Conservation (phyloP, 1,140 invertebrate genomes). For the Drosophila sturtevanti region DNA sequence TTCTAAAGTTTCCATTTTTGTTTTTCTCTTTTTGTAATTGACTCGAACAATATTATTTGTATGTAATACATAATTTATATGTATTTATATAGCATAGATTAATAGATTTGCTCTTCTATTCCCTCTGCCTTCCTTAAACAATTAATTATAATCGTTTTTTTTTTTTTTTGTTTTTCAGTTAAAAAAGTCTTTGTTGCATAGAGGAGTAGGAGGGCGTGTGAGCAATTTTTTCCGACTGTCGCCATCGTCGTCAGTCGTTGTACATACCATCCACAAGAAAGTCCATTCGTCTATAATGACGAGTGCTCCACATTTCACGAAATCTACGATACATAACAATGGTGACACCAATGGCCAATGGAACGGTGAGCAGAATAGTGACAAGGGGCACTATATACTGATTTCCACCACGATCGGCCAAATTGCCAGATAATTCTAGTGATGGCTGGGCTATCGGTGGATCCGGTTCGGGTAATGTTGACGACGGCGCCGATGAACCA, state of each 20-base stretch:
- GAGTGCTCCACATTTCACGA: slow-evolving; percentile 85
- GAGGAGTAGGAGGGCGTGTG: slow-evolving; percentile 20
- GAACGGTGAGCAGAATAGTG: slow-evolving; percentile 83
- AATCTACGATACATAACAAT: slow-evolving; percentile 85
- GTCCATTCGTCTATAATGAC: slow-evolving; percentile 87
- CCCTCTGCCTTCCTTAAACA: background rate
- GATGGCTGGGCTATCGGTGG: slow-evolving; percentile 45
- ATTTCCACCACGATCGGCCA: slow-evolving; percentile 60
- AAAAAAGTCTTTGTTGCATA: slow-evolving; percentile 35
- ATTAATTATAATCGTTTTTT: no score
- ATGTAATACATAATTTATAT: background rate
- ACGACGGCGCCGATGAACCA: background rate
- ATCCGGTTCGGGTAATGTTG: background rate
- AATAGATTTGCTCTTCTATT: slow-evolving; percentile 1
- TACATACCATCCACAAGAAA: slow-evolving; percentile 88
- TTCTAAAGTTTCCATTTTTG: background rate
- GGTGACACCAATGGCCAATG: slow-evolving; percentile 83
- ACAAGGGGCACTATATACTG: slow-evolving; percentile 85
- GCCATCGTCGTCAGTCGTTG: slow-evolving; percentile 84
- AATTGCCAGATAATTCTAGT: slow-evolving; percentile 50
- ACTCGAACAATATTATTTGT: slow-evolving; percentile 62
- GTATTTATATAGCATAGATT: slow-evolving; percentile 35
- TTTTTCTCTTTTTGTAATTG: slow-evolving; percentile 51
- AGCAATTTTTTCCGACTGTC: slow-evolving; percentile 18
- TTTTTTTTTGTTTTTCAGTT: background rate